Base-by-base conservation (phyloP, 2,797 vertebrate species). In the Coregonus suidteri region DNA sequence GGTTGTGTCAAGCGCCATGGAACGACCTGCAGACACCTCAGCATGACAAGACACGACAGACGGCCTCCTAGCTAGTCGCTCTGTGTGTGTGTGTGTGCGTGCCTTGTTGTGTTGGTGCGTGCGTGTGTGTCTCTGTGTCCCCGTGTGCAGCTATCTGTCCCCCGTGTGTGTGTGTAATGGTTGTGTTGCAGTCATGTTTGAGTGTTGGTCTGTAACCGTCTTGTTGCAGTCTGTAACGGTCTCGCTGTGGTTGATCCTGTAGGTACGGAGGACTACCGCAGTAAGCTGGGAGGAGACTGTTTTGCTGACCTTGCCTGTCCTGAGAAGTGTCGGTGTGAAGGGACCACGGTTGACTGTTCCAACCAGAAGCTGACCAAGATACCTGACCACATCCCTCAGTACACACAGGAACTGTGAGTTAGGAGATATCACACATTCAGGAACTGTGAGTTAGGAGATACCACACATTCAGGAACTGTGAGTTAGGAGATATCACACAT, bases 1-100 rank as follows among this genome's bases (percentile, higher is more conserved):
- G 98, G 98, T 99, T 99, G 97, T 95, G 96, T 99, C 98, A 99
- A 99, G 98, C 97, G 99, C 98, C 97, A 98, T 96, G 98, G 98
- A 98, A 98, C 92, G 96, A 97, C 97, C 94, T 96, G 97, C 97
- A 94, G 96, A 95, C 94, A 96, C 96, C 96, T 95, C 97, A 97
- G 96, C 97, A 97, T 97, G 96, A 90, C 96, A 93, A 95, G 95
- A 96, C 95, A 92, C 95, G 91, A 91, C 91, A 93, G 90, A 91
- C 88, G 89, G 90, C 89, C 82, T 78, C 78, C 86, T 84, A 47
- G 9, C 41, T 47, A 47, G 41, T 9, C 78, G 73, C 77, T 74
- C 3, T 15, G 71, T 66, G 71, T 79, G 78, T 77, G 35, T 54
- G 14, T 72, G 54, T 70, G 41, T 72, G 30, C 62, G 30, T 68